phyloP scores from a whole-genome alignment of 2,113 vertebrate species.

The Vulpes vulpes region DNA sequence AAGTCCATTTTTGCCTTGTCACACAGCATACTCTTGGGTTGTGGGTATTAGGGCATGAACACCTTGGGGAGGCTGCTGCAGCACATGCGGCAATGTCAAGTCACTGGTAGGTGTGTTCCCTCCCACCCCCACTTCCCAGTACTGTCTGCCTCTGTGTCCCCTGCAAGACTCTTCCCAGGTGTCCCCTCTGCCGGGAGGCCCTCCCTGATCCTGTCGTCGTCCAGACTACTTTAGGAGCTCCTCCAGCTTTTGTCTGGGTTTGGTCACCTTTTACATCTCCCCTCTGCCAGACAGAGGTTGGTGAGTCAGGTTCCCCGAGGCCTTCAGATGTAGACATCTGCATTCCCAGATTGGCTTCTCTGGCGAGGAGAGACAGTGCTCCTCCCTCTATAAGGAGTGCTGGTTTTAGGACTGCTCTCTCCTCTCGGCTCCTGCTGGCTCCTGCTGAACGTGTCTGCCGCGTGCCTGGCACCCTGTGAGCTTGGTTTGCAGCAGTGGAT shows the following conservation, averaged over 20 bases:
- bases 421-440: neutral
- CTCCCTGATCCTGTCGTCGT: no score
- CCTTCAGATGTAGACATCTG: neutral
- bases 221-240: neutral
- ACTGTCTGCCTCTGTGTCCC: neutral
- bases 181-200: neutral
- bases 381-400: neutral
- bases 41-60: neutral
- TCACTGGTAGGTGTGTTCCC: neutral
- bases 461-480: rapidly evolving
- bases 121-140: neutral
- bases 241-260: neutral
- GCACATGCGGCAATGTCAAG: no score
- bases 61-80: neutral
- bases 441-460: neutral
- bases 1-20: neutral
- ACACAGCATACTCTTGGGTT: neutral
- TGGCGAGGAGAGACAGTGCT: neutral
- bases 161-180: neutral
- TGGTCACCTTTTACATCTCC: neutral
- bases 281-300: rapidly evolving
- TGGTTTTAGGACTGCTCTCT: neutral
- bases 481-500: rapidly evolving
- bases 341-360: rapidly evolving
- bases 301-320: rapidly evolving